These are phyloP conservation scores for Apoderus coryli DNA, from an alignment of 2,888 invertebrate genomes.

Conservation along the genomic window DNA sequence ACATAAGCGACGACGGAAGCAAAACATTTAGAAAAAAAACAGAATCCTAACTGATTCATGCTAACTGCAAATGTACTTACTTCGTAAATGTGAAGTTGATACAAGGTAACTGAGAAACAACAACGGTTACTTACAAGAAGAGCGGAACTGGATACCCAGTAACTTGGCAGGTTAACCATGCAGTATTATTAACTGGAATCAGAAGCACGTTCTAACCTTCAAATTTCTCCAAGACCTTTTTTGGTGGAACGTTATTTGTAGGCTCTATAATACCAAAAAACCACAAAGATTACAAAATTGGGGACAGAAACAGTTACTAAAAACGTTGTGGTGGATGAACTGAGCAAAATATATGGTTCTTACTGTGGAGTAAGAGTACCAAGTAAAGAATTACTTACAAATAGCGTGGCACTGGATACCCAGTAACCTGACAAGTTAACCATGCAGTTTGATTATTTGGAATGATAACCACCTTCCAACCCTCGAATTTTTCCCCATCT, in stretches of 20 bases:
- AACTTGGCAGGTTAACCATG: constrained; percentile 49
- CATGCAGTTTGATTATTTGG: constrained; percentile 38
- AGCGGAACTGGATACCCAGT: constrained; percentile 40
- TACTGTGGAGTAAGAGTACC: too few species aligned
- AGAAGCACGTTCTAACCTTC: constrained; percentile 44
- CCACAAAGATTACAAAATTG: too few species aligned
- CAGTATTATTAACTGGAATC: constrained; percentile 36
- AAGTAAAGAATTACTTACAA: constrained; percentile 43
- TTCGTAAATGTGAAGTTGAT: too few species aligned
- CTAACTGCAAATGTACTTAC: too few species aligned
- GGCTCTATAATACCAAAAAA: too few species aligned
- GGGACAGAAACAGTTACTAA: too few species aligned
- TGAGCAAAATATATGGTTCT: too few species aligned
- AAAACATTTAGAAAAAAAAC: too few species aligned
- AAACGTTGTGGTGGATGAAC: too few species aligned
- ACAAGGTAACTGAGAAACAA: too few species aligned
- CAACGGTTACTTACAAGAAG: constrained; percentile 35
- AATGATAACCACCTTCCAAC: constrained; percentile 46
- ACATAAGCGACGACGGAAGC: too few species aligned
- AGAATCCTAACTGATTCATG: too few species aligned
- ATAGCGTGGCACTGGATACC: constrained; percentile 51
- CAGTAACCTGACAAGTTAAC: constrained; percentile 53
- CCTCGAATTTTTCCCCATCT: constrained; percentile 38
- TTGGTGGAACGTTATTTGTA: constrained; percentile 48
- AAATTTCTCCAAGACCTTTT: constrained; percentile 42